Evolutionary conservation across 2,797 vertebrate species (phyloP).

Genomic region (Garrulus glandarius): DNA sequence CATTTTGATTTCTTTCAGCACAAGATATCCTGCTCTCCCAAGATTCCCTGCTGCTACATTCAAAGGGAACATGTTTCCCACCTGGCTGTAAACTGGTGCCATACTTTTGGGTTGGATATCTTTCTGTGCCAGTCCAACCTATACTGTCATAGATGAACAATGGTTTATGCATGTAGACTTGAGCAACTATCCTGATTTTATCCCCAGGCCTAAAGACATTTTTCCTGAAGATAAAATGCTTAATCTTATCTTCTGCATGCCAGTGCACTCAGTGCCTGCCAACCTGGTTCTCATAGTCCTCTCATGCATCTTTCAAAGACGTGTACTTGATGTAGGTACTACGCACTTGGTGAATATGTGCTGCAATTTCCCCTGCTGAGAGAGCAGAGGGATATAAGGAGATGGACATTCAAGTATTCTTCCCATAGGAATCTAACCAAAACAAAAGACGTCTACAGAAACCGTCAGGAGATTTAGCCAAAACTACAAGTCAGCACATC

Average conservation of each 20-base stretch:
- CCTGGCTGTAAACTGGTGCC: background rate
- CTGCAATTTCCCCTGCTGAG: background rate
- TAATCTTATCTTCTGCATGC: background rate
- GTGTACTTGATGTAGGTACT: background rate
- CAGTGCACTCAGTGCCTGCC: background rate
- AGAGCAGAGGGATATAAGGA: background rate
- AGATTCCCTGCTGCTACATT: background rate
- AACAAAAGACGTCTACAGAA: background rate
- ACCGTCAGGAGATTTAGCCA: background rate
- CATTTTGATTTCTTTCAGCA: background rate
- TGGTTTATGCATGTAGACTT: background rate
- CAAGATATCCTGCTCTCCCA: background rate
- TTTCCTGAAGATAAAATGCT: background rate
- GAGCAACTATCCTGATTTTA: background rate
- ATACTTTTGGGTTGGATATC: accelerated
- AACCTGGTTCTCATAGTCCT: background rate
- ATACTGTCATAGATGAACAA: background rate
- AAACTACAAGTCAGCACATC: background rate
- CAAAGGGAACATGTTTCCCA: background rate
- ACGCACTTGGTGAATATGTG: accelerated
- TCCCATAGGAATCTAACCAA: background rate
- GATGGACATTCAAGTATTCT: accelerated
- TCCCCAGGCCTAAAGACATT: background rate
- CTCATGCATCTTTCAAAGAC: background rate
- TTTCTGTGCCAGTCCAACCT: background rate